These are phyloP conservation scores for Drosophila auraria DNA, from an alignment of 1,140 invertebrate genomes.

Conservation along the genomic window DNA sequence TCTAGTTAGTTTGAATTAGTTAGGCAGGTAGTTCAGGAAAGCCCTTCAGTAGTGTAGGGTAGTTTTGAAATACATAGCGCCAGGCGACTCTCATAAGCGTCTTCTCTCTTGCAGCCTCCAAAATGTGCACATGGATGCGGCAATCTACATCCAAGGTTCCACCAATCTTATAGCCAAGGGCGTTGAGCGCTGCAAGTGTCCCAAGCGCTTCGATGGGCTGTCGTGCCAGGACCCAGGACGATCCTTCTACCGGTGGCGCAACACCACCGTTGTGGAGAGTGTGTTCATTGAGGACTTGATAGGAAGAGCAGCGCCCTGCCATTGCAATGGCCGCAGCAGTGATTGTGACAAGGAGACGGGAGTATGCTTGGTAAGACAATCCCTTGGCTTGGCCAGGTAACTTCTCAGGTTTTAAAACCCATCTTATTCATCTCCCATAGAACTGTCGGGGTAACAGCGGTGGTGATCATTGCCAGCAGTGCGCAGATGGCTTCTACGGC, in stretches of 20 bases:
- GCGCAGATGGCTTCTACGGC: constrained; percentile 94
- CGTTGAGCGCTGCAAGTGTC: constrained; percentile 96
- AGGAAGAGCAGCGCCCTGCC: constrained; percentile 92
- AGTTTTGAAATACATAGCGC: neutral
- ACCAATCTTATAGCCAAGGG: constrained; percentile 89
- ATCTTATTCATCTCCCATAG: neutral
- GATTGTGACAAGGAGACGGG: constrained; percentile 94
- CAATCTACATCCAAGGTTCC: constrained; percentile 88
- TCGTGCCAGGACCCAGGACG: constrained; percentile 95
- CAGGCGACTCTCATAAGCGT: neutral
- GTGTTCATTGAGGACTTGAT: constrained; percentile 87
- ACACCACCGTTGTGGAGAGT: constrained; percentile 85
- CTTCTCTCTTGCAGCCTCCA: constrained; percentile 52
- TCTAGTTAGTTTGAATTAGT: too few relatives aligned
- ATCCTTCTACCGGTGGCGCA: constrained; percentile 93
- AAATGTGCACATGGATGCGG: constrained; percentile 93
- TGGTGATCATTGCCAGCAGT: constrained; percentile 91
- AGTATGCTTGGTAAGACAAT: constrained; percentile 87
- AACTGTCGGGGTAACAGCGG: constrained; percentile 93
- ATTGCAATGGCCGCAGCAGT: constrained; percentile 92
- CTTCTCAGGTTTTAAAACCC: neutral
- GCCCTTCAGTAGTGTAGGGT: too few relatives aligned
- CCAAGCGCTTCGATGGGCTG: constrained; percentile 90
- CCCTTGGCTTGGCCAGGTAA: constrained; percentile 86
- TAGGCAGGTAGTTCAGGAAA: too few relatives aligned